A percentile compares a stretch with the other conserved stretches of the same genome.
phyloP scores from a whole-genome alignment of 2,797 vertebrate genomes.

The Clarias platycephalus region DNA sequence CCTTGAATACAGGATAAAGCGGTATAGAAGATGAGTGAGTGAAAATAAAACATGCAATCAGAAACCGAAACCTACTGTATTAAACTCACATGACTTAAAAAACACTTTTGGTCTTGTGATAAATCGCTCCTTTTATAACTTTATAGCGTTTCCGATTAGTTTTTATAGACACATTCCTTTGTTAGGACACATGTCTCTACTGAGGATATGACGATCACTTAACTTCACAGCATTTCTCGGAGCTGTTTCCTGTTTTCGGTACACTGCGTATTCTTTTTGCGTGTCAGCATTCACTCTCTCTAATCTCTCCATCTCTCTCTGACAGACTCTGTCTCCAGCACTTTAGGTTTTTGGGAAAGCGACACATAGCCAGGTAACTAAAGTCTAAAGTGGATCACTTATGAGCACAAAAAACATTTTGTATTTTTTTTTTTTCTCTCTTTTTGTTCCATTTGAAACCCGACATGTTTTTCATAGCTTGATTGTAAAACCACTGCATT shows the following conservation, averaged over 20 bases:
- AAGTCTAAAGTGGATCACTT: background rate
- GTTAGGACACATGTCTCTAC: background rate
- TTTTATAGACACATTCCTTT: background rate
- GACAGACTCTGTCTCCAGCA: slow-evolving; percentile 95
- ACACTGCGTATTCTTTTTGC: background rate
- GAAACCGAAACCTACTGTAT: background rate
- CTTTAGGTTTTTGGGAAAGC: slow-evolving; percentile 95
- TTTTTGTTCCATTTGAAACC: background rate
- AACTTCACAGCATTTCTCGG: background rate
- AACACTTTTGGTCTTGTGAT: background rate
- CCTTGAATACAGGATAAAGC: too few relatives aligned
- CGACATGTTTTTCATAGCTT: background rate
- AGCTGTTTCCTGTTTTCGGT: background rate
- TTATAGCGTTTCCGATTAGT: background rate
- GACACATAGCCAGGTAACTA: slow-evolving; percentile 93
- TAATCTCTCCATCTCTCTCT: slow-evolving; percentile 49
- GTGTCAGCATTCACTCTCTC: background rate
- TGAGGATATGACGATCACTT: background rate
- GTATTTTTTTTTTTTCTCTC: background rate
- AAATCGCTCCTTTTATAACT: background rate
- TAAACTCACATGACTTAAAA: background rate
- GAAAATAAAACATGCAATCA: background rate
- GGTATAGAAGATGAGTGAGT: too few relatives aligned
- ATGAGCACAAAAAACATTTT: too few relatives aligned
- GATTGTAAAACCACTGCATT: background rate